A percentile compares a stretch with the other conserved stretches of the same genome.
phyloP scores from a whole-genome alignment of 2,113 vertebrate genomes.

The Takifugu bimaculatus region DNA sequence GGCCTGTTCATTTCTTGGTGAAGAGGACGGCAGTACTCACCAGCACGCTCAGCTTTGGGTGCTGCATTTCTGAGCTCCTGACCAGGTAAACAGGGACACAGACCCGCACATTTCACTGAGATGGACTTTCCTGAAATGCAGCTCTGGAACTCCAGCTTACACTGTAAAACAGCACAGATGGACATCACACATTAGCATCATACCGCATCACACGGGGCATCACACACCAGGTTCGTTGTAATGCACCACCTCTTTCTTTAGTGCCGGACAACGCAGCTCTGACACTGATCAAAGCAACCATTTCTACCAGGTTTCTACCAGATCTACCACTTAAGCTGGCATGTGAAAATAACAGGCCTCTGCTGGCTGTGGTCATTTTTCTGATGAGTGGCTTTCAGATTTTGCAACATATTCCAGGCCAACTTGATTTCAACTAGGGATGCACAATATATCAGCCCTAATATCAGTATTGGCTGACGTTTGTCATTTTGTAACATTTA shows the following conservation, averaged over 20 bases:
- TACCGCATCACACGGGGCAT: background rate
- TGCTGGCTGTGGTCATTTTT: no score
- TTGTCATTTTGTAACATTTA: no score
- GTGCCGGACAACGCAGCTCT: background rate
- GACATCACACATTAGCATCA: no score
- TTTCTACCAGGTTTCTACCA: no score
- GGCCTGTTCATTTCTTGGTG: background rate
- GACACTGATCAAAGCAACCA: background rate
- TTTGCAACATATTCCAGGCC: no score
- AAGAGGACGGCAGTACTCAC: constrained; percentile 71
- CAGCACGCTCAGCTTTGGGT: constrained; percentile 70
- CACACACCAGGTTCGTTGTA: background rate
- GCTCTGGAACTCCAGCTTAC: constrained; percentile 92
- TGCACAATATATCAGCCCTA: no score
- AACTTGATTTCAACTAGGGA: no score
- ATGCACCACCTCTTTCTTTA: no score
- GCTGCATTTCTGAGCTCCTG: constrained; percentile 76
- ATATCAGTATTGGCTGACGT: no score
- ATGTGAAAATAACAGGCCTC: no score
- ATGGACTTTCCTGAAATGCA: constrained; percentile 87
- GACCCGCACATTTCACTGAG: constrained; percentile 82
- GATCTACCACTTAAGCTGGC: no score
- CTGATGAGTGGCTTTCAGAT: no score
- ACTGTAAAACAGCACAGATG: constrained; percentile 66
- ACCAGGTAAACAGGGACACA: constrained; percentile 87